phyloP scores from a whole-genome alignment of 2,113 vertebrate species.

The Odocoileus hemionus region DNA sequence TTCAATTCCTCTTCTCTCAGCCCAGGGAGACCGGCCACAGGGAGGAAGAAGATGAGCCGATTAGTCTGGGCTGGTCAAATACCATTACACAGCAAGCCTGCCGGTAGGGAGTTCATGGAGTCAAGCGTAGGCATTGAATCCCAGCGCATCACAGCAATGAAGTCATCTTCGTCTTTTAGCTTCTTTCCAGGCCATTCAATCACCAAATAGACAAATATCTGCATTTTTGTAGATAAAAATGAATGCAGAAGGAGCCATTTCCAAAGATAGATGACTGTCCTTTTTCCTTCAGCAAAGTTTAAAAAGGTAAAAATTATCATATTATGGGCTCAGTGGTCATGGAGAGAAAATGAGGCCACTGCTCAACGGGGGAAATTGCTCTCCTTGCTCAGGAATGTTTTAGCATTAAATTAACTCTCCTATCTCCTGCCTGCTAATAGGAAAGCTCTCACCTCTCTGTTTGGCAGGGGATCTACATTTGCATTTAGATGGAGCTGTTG shows the following conservation, averaged over 20 bases:
- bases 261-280: constrained; percentile 66
- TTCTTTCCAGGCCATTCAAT: constrained; percentile 46
- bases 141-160: background rate
- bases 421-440: constrained; percentile 82
- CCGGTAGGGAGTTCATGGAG: constrained; percentile 43
- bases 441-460: constrained; percentile 78
- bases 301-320: constrained; percentile 81
- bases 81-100: background rate
- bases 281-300: constrained; percentile 73
- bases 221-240: constrained; percentile 61
- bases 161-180: constrained; percentile 54
- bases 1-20: background rate
- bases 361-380: constrained; percentile 74
- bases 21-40: background rate
- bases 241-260: constrained; percentile 67
- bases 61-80: background rate
- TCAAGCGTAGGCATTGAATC: constrained; percentile 39
- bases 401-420: constrained; percentile 83
- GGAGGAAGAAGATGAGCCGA: background rate
- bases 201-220: constrained; percentile 47
- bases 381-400: constrained; percentile 79
- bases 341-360: constrained; percentile 79
- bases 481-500: constrained; percentile 87
- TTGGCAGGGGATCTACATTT: constrained; percentile 80
- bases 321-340: constrained; percentile 77